These are phyloP conservation scores for Lasioglossum albipes DNA, from an alignment of 1,140 invertebrate genomes.

Conservation along the genomic window DNA sequence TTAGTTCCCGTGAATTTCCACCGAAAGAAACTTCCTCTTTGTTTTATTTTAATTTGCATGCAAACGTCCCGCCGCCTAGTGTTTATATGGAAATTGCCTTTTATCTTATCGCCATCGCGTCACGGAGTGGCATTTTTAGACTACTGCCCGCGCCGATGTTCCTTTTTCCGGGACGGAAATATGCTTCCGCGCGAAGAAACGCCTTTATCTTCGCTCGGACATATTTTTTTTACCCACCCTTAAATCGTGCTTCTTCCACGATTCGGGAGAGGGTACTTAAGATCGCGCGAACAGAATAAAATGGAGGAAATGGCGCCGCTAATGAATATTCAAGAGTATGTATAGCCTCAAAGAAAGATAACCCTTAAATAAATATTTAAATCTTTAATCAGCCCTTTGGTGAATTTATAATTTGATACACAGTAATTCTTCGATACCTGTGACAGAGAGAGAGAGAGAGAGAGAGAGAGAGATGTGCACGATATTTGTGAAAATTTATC, in stretches of 20 bases:
- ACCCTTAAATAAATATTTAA: too few species aligned
- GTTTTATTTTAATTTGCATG: conserved; percentile 45
- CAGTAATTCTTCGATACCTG: too few species aligned
- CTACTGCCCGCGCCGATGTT: not conserved
- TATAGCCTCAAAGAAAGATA: too few species aligned
- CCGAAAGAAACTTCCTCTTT: not conserved
- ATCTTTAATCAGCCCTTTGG: too few species aligned
- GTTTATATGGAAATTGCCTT: conserved; percentile 34
- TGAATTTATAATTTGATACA: too few species aligned
- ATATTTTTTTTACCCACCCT: not conserved
- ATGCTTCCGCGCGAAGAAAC: not conserved
- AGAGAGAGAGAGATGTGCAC: too few species aligned
- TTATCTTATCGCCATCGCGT: conserved; percentile 36
- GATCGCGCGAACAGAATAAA: not conserved
- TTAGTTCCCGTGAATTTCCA: conserved; percentile 10
- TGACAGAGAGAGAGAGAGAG: too few species aligned
- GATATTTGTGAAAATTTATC: too few species aligned
- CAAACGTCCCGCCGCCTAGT: conserved; percentile 11
- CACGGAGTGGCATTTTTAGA: not conserved
- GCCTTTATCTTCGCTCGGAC: not conserved
- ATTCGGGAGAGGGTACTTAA: not conserved
- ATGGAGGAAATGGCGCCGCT: not conserved
- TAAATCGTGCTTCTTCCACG: not conserved
- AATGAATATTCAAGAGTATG: too few species aligned
- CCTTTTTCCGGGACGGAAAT: not conserved